Evolutionary conservation across 1,140 invertebrate genomes (phyloP), one percentile per base, ranked within the genome.

Genomic region (Drosophila eugracilis): DNA sequence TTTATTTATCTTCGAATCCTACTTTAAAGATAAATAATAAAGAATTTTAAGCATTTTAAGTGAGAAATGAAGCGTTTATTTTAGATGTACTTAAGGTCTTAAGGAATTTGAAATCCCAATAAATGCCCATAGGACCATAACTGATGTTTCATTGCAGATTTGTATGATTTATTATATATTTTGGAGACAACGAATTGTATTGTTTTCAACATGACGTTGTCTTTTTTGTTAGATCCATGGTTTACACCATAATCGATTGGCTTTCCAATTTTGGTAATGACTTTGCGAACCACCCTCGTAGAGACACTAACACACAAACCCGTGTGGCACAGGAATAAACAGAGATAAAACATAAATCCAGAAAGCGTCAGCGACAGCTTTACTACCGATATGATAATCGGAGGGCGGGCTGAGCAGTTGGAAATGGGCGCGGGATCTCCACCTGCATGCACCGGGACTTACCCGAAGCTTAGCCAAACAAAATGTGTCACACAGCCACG

Each of bases 311-410:
- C 49, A 22, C 57, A 66, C 59, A 50, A 53, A 42, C n/a, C 30
- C 21, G 17, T 32, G 60, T 66, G 7, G 26, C 32, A 15, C 36
- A 52, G 60, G 26, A 67, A 52, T 34, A 67, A 67, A 66, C 60
- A 50, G 26, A 41, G 60, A 67, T 67, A 67, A 52, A 10, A 24
- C 60, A 67, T 67, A 67, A 67, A 67, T 67, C 60, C 60, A 32
- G 9, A 34, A 10, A 1, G 15, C 21, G 21, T 36, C 42, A 58
- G 42, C 41, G 7, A 36, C 28, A 58, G 54, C 41, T 58, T 21
- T 57, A n/a, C 41, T 15, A 44, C 21, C 21, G 21, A 44, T 26
- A 44, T 21, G 17, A 41, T 60, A 62, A 62, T 24, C 53, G 14
- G 10, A 28, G 26, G 44, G 47, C 14, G 47, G 14, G 14, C 7